Evolutionary conservation across 2,113 vertebrate species (phyloP), one percentile per base, ranked within the genome.

Genomic region (Noturus placidus): DNA sequence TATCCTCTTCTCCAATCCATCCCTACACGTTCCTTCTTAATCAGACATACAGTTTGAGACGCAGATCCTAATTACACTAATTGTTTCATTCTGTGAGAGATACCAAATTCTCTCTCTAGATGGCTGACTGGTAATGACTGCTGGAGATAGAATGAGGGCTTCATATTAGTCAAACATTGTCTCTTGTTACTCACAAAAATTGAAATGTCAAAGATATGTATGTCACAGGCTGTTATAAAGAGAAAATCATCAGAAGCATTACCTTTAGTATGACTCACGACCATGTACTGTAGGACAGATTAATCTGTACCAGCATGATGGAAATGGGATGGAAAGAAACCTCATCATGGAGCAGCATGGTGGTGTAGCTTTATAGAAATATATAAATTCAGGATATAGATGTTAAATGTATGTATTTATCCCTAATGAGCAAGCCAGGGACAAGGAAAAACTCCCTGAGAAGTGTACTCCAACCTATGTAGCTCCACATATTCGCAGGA

Each of bases 1-100:
- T 65, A 46, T 83, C 59, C 59, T 83, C 13, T 63, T 46, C 38
- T 83, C 81, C 14, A 30, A 83, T 83, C 59, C 59, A 50, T 83
- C 20, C 59, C 81, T 57, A 78, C 61, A 56, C 0, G 6, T 70
- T 61, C 50, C 30, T 87, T 72, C 52, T 70, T 67, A 82, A 69
- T 87, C 35, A 30, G 1, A 67, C 22, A 35, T 56, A 81, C 46
- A 69, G 30, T 72, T 42, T 87, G 22, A 87, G 30, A 87, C 65
- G 22, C 65, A 87, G 59, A 72, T 56, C 61, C 77, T 81, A 82
- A 87, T 82, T 70, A 78, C 61, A 83, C 22, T 80, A 86, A 86
- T 82, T 87, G 54, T 87, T 82, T 82, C 65, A 59, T 87, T 87
- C 52, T 70, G 52, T 59, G 52, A 54, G 22, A 82, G 35, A 67